Base-by-base conservation (phyloP, 2,888 invertebrate genomes). In the Scelioninae gen. 2 region DNA sequence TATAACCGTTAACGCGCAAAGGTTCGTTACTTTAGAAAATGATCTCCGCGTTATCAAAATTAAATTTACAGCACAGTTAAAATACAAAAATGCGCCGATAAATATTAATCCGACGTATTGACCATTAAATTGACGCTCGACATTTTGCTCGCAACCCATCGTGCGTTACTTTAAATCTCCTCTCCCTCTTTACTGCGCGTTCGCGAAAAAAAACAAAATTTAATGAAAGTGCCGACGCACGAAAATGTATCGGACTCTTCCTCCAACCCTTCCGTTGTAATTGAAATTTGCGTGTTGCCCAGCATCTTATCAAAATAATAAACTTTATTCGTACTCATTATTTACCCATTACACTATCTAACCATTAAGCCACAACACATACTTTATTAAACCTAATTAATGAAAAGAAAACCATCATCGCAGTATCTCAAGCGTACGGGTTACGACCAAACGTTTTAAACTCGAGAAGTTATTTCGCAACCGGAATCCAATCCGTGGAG, bases 1-100 rank as follows among this genome's bases (percentile, higher is more conserved):
- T 13, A 41, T n/a, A 55, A 60, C 60, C 48, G 48, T 60, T 48
- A 22, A 37, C 10, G 25, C 15, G 48, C 13, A 11, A 60, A 60
- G 60, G 60, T 48, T 60, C 60, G 60, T 60, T 60, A 45, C 33
- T 19, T 43, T 16, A 25, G 37, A 48, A 60, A 60, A 48, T 10
- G 37, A 60, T 48, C 58, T 25, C 33, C 15, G 35, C 16, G 19
- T 35, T 39, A 25, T 28, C 37, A 46, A 60, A 60, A 60, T 48
- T 48, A 48, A 60, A 60, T 60, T 48, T 48, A 22, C 37, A 28
- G 60, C 28, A 37, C 11, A 60, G 13, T 46, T 46, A 35, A 46
- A 46, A 35, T 58, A 35, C 18, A 48, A 10, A 10, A 15, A 48
- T 31, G 28, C 16, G 10, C 10, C 18, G 39, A 41, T 41, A 41